These are phyloP conservation scores for Acanthaster planci DNA, from an alignment of 35 echinoderm and acorn worm species.

Conservation along the genomic window DNA sequence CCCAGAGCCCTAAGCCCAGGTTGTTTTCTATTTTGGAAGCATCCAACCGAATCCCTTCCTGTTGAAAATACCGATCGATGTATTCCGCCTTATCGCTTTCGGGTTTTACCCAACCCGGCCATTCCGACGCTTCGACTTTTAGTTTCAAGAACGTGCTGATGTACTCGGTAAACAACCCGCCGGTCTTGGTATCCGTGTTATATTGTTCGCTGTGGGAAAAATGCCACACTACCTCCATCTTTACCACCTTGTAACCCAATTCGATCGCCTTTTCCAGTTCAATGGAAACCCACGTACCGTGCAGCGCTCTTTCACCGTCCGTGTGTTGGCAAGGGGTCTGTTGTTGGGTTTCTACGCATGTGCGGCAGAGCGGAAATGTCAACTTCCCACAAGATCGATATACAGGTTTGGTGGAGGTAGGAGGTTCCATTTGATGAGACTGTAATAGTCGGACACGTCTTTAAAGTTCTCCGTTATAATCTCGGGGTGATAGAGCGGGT, in stretches of 20 bases:
- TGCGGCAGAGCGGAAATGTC: constrained; percentile 49
- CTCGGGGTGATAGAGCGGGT: constrained; percentile 20
- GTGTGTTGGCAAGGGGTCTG: constrained; percentile 26
- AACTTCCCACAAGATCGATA: constrained; percentile 31
- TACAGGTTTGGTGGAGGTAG: constrained; percentile 31
- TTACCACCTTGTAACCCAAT: constrained; percentile 39
- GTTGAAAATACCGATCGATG: constrained; percentile 38
- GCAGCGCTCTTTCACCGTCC: constrained; percentile 37
- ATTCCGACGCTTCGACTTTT: constrained; percentile 57
- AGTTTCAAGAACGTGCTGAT: constrained; percentile 65
- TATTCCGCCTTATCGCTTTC: constrained; percentile 46
- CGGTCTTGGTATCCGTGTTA: constrained; percentile 37
- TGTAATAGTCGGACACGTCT: constrained; percentile 52
- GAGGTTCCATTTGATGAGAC: constrained; percentile 57
- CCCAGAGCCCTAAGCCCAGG: constrained; percentile 53
- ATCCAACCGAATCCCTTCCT: constrained; percentile 67
- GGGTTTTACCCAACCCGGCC: constrained; percentile 61
- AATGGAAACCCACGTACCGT: constrained; percentile 67
- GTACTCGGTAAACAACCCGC: constrained; percentile 59
- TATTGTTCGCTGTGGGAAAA: constrained; percentile 49
- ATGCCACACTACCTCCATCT: constrained; percentile 76
- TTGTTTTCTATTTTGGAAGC: constrained; percentile 43
- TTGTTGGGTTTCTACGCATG: constrained; percentile 40
- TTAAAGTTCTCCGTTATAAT: constrained; percentile 52
- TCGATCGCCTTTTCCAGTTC: constrained; percentile 65